Base-by-base conservation (phyloP, 2,797 vertebrate genomes). In the Pelobates cultripes region DNA sequence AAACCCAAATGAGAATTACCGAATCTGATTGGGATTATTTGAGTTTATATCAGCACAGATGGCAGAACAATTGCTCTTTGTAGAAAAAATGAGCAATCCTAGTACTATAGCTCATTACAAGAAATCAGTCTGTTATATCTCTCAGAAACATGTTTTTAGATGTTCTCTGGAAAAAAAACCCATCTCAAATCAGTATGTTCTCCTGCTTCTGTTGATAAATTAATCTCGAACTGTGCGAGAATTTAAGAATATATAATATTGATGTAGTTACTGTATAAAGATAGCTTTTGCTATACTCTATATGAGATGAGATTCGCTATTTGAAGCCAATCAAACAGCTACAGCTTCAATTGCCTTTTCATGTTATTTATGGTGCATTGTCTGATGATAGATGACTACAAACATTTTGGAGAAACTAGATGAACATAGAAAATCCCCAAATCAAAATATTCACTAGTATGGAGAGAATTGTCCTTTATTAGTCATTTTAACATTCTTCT, bases 41-140 rank as follows among this genome's bases (percentile, higher is more conserved):
- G n/a, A 73, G 69, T 73, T 75, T 70, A 77, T 77, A 43, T 73
- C 72, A 77, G 71, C 47, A 61, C 75, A 83, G 70, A 83, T 78
- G 70, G 75, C 63, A 78, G 61, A 77, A 71, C 40, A 77, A 71
- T 55, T 63, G 47, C 12, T 14, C 17, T 66, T 71, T 44, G 57
- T 5, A 77, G 51, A n/a, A 1, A 80, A 61, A 64, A 53, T 51
- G 75, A 82, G 66, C 43, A 64, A 45, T 44, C 42, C 60, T 7
- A 75, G n/a, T 63, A 75, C 68, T 70, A 40, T 75, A 69, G 63
- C 74, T 77, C 74, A 77, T 57, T 67, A 55, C 77, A 77, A 73
- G 74, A 77, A 64, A 79, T 47, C 44, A 43, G 43, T 70, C 67
- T 55, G 74, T 71, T 76, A 72, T 71, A n/a, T 42, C 63, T 55